A percentile compares a stretch with the other conserved stretches of the same genome.
These are phyloP conservation scores for Cavia aperea DNA, from an alignment of 2,113 vertebrate species.

Conservation along the genomic window DNA sequence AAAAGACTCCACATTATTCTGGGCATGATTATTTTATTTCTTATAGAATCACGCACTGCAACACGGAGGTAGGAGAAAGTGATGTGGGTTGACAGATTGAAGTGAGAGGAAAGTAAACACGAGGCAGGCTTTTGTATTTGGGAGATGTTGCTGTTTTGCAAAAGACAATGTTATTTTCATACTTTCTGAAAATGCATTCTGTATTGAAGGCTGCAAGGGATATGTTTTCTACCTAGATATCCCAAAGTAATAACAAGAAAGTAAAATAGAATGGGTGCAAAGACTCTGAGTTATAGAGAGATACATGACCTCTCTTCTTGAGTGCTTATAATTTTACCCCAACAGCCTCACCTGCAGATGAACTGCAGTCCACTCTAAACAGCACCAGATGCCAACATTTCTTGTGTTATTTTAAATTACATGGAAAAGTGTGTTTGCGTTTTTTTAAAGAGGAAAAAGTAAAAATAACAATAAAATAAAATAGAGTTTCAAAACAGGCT, in stretches of 20 bases:
- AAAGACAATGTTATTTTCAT: background rate
- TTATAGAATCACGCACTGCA: background rate
- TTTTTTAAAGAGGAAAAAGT: background rate
- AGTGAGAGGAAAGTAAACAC: background rate
- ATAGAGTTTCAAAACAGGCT: background rate
- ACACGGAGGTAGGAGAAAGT: background rate
- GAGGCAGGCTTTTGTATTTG: background rate
- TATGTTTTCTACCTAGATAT: background rate
- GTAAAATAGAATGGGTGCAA: background rate
- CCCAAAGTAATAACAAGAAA: background rate
- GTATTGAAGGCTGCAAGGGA: background rate
- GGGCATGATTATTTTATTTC: background rate
- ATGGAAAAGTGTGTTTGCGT: background rate
- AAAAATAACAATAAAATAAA: background rate
- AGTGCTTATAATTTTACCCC: rapidly evolving
- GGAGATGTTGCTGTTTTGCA: background rate
- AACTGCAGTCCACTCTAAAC: background rate
- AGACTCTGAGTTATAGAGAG: background rate
- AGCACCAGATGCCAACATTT: background rate
- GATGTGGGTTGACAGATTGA: rapidly evolving
- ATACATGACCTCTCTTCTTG: background rate
- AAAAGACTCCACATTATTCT: background rate
- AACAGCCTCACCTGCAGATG: background rate
- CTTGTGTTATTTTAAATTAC: background rate
- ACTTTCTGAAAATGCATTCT: background rate